Conservation (phyloP, 2,888 invertebrate species). For the Ectemnius continuus region DNA sequence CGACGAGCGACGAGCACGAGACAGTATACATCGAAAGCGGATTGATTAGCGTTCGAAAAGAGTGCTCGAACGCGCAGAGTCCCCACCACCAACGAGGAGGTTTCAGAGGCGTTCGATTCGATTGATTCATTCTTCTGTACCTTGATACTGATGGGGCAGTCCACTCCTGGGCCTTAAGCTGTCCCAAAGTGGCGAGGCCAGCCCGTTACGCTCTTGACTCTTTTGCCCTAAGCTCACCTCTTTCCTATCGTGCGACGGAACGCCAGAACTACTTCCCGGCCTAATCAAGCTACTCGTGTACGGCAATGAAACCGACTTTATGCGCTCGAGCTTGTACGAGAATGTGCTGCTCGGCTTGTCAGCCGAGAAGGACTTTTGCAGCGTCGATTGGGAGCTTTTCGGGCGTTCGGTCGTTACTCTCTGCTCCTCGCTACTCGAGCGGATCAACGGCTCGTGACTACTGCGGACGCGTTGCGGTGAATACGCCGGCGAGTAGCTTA, state of each 20-base stretch:
- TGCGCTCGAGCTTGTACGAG: conserved; percentile 68
- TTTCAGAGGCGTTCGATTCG: conserved; percentile 22
- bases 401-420: conserved; percentile 56
- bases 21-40: conserved; percentile 23
- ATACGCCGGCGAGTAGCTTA: conserved; percentile 66
- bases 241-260: conserved; percentile 61
- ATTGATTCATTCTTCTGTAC: conserved; percentile 72
- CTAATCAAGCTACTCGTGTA: conserved; percentile 65
- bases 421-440: conserved; percentile 62
- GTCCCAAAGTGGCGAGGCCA: conserved; percentile 70
- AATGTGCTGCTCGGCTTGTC: conserved; percentile 55
- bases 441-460: conserved; percentile 60
- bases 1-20: conserved; percentile 1
- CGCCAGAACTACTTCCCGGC: conserved; percentile 55
- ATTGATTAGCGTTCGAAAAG: conserved; percentile 22
- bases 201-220: conserved; percentile 65
- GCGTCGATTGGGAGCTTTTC: conserved; percentile 54
- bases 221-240: conserved; percentile 60
- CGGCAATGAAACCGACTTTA: conserved; percentile 70
- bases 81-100: conserved; percentile 47
- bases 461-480: conserved; percentile 63
- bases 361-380: conserved; percentile 64
- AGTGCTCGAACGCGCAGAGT: conserved; percentile 32
- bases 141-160: conserved; percentile 75
- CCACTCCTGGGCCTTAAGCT: conserved; percentile 71